These are phyloP conservation scores for Mugil cephalus DNA, from an alignment of 2,113 vertebrate species.

Conservation along the genomic window DNA sequence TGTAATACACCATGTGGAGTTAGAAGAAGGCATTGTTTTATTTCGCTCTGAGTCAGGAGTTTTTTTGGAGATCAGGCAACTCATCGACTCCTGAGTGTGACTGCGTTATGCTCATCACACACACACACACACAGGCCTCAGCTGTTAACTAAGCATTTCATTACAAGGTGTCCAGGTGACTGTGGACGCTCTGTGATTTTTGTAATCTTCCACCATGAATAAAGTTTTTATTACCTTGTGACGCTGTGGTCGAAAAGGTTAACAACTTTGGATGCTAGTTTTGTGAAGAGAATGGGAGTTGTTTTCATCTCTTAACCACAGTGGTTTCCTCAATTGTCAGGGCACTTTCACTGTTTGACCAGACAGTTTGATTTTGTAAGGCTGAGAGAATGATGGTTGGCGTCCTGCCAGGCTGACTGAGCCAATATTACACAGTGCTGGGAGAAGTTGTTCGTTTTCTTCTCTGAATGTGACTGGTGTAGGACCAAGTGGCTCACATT, in stretches of 20 bases:
- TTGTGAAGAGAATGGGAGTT: neutral
- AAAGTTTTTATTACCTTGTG: neutral
- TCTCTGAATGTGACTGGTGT: neutral
- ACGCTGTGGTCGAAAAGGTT: neutral
- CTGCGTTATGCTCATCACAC: slow-evolving; percentile 25
- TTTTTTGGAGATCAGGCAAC: slow-evolving; percentile 19
- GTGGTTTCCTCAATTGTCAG: neutral
- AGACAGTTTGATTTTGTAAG: slow-evolving; percentile 5
- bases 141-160: slow-evolving; percentile 12
- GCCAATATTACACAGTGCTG: neutral
- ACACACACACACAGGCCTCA: slow-evolving; percentile 27
- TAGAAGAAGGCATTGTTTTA: slow-evolving; percentile 25
- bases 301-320: neutral
- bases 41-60: slow-evolving; percentile 26
- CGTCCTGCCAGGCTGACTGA: neutral
- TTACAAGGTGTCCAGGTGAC: neutral
- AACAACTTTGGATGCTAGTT: neutral
- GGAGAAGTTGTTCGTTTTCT: slow-evolving; percentile 17
- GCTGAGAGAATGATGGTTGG: neutral
- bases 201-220: neutral
- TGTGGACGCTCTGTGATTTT: neutral
- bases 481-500: slow-evolving; percentile 2
- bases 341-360: slow-evolving; percentile 17
- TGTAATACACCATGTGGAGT: slow-evolving; percentile 3
- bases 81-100: slow-evolving; percentile 31